Evolutionary conservation across 2,113 vertebrate species (phyloP).

Genomic region (mouse (Mus musculus)): GRCm39 chr3:105727501-105728000

Average conservation of each 20-base stretch:
- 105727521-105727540: not conserved
- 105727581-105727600: not conserved
- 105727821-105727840: constrained; percentile 66
- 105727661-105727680: constrained; percentile 76
- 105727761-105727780: constrained; percentile 81
- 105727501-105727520: not conserved
- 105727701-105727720: constrained; percentile 82
- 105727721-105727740: constrained; percentile 77
- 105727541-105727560: not conserved
- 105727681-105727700: constrained; percentile 80
- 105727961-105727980: constrained; percentile 36
- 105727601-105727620: not conserved
- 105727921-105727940: constrained; percentile 62
- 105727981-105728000: constrained; percentile 7
- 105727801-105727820: constrained; percentile 76
- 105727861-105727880: constrained; percentile 72
- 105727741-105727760: constrained; percentile 77
- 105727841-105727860: constrained; percentile 61
- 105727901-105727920: constrained; percentile 61
- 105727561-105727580: not conserved
- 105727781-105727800: constrained; percentile 60
- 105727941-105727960: not conserved
- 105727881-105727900: constrained; percentile 61
- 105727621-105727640: not conserved
- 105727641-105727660: constrained; percentile 61